Base-by-base conservation (phyloP, 2,113 vertebrate genomes). In the Coturnix japonica region DNA sequence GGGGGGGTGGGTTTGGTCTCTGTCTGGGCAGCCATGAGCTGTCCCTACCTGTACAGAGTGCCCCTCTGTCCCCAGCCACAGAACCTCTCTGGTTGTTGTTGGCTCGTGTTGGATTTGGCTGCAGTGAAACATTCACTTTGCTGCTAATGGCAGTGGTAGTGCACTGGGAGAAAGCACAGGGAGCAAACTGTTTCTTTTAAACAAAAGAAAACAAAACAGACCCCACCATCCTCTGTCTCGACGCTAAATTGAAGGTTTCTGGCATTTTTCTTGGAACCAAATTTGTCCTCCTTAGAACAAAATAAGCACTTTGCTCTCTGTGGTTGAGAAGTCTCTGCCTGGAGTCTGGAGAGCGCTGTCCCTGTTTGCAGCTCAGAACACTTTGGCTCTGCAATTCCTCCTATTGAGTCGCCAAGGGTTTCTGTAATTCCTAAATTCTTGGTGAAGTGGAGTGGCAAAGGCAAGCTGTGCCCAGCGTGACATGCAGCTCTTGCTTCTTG, bases 41-140 rank as follows among this genome's bases (percentile, higher is more conserved):
- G 56, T 90, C 56, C 44, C 23, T 26, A 87, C n/a, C 74, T 28
- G 39, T 5, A 1, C 59, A 94, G 74, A 94, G 95, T 1, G 6
- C 73, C 57, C 77, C 93, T 95, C 73, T 95, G 94, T 96, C 72
- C 54, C 81, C 7, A 1, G 51, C 72, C 54, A 79, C 7, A 94
- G 66, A 53, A 91, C 71, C 80, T 85, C 71, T 64, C 77, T 49
- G 67, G 86, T 66, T 67, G 16, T 81, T 90, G 90, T 90, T 95
- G 85, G 51, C 81, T 90, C 51, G 47, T 1, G 1, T 13, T 70
- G 77, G 20, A 8, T 75, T 86, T 96, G 94, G 49, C 83, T 1
- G 0, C 70, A 65, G 92, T 0, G 2, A 31, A 79, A 51, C 1
- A 1, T 80, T 81, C 8, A 14, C 60, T 85, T 82, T 66, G 46